Evolutionary conservation across 1,140 invertebrate genomes (phyloP).

Genomic region (Orussus abietinus): DNA sequence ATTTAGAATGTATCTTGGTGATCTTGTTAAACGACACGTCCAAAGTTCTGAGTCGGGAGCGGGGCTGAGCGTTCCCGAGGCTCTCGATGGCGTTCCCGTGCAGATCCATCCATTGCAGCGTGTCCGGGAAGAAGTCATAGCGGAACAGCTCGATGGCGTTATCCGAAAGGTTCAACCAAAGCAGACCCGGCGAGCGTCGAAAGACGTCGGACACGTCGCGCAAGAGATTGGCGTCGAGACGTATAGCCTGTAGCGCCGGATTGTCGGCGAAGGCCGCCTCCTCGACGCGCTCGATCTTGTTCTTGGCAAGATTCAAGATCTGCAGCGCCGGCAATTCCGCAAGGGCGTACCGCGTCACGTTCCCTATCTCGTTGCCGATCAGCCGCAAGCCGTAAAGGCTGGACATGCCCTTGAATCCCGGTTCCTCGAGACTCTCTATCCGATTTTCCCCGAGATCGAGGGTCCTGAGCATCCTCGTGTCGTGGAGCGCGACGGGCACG

Average conservation of each 20-base stretch:
- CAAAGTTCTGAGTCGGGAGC: constrained; percentile 62
- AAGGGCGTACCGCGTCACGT: constrained; percentile 69
- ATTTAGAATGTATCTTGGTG: constrained; percentile 63
- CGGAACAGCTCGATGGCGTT: constrained; percentile 79
- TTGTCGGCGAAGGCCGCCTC: constrained; percentile 72
- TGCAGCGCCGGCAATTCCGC: constrained; percentile 68
- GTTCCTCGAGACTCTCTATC: constrained; percentile 70
- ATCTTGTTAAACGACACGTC: constrained; percentile 80
- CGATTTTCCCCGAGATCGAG: constrained; percentile 79
- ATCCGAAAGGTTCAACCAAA: constrained; percentile 82
- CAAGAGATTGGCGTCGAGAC: constrained; percentile 75
- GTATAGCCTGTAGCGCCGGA: constrained; percentile 71
- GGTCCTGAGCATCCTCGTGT: constrained; percentile 71
- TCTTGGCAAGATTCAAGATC: constrained; percentile 77
- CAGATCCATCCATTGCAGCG: constrained; percentile 77
- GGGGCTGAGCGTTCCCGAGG: constrained; percentile 56
- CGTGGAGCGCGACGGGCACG: constrained; percentile 71
- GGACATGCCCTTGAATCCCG: constrained; percentile 76
- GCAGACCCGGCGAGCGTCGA: constrained; percentile 65
- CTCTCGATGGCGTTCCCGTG: constrained; percentile 76
- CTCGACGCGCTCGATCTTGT: constrained; percentile 73
- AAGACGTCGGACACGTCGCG: constrained; percentile 75
- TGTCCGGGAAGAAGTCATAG: constrained; percentile 72
- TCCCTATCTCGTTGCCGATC: constrained; percentile 77
- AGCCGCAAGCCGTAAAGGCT: constrained; percentile 73